Conservation (phyloP, 2,113 vertebrate species). For the Rhizomys pruinosus region DNA sequence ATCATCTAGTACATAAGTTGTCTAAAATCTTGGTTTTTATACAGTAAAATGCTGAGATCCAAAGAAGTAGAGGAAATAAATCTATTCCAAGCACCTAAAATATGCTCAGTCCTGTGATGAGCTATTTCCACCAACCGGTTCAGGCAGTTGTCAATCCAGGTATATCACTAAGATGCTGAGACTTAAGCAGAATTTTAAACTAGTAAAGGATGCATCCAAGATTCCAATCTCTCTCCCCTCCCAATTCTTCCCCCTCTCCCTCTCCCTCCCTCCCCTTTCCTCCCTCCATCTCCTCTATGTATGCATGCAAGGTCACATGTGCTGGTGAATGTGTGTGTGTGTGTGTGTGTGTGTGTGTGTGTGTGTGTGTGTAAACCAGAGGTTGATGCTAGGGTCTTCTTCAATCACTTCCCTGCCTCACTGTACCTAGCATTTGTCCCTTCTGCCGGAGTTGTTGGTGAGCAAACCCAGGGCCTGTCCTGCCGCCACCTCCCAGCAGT, state of each 20-base stretch:
- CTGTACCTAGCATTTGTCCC: too few relatives aligned
- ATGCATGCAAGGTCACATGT: too few relatives aligned
- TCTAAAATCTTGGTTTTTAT: neutral
- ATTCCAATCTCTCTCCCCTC: neutral
- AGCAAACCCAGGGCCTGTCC: neutral
- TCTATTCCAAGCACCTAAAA: neutral
- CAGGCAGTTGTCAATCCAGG: neutral
- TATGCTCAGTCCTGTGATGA: neutral
- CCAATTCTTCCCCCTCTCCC: too few relatives aligned
- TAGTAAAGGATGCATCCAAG: neutral
- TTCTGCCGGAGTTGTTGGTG: neutral
- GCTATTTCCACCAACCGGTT: neutral
- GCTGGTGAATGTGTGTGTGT: too few relatives aligned
- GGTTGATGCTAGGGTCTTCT: too few relatives aligned
- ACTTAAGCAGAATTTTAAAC: neutral
- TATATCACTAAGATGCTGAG: neutral
- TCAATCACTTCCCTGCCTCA: too few relatives aligned
- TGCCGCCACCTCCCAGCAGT: too few relatives aligned
- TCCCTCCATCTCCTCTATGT: too few relatives aligned
- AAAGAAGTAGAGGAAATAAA: neutral
- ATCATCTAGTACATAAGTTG: neutral
- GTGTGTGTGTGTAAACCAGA: too few relatives aligned
- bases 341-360: too few relatives aligned
- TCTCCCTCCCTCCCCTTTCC: too few relatives aligned
- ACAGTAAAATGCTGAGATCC: neutral